phyloP scores from a whole-genome alignment of 2,113 vertebrate genomes.

The Odocoileus virginianus region DNA sequence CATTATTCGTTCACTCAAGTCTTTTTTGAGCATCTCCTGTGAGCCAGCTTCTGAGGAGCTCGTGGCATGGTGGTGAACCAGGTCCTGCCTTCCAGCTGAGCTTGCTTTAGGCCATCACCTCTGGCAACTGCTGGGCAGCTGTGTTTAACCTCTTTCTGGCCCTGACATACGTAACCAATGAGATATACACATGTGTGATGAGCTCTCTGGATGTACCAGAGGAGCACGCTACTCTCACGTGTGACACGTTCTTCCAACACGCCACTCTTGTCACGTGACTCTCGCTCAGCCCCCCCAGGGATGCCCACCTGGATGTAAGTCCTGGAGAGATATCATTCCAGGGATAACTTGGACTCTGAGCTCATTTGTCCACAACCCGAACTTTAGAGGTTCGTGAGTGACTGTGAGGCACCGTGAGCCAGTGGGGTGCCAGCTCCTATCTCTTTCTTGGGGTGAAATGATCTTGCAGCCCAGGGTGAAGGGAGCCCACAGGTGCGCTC shows the following conservation, averaged over 20 bases:
- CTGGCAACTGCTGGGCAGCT: neutral
- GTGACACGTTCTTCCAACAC: fast-evolving
- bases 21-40: neutral
- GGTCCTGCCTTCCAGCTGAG: neutral
- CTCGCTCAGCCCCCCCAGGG: neutral
- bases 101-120: neutral
- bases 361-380: neutral
- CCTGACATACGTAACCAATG: fast-evolving
- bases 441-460: neutral
- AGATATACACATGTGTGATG: neutral
- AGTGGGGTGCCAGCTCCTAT: neutral
- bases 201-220: neutral
- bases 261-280: fast-evolving
- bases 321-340: neutral
- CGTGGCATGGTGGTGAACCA: fast-evolving
- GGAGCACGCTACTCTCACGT: fast-evolving
- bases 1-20: fast-evolving
- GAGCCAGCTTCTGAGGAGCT: neutral
- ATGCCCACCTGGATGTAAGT: neutral
- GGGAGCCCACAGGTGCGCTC: neutral
- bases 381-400: neutral
- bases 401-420: neutral
- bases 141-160: neutral
- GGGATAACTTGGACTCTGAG: neutral
- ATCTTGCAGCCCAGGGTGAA: neutral